These are phyloP conservation scores for Panthera tigris DNA, from an alignment of 2,113 vertebrate species.

Conservation along the genomic window DNA sequence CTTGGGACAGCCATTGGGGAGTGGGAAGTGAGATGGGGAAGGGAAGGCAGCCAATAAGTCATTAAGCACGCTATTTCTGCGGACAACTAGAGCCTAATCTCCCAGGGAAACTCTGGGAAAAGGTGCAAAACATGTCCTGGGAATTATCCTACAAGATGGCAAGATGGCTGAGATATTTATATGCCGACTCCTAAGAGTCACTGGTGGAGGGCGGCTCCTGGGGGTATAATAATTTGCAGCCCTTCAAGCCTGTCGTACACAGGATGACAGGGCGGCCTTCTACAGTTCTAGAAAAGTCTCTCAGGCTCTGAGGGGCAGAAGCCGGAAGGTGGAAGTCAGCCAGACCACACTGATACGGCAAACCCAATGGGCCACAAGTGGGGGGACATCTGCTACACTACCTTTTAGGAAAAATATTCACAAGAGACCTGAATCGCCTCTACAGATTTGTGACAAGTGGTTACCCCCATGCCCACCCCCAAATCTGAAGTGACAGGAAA, in stretches of 20 bases:
- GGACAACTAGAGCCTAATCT: background rate
- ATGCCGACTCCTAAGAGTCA: background rate
- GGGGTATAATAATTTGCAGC: background rate
- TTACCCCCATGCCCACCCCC: background rate
- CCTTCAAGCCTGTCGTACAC: background rate
- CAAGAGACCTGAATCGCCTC: background rate
- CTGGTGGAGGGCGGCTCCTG: background rate
- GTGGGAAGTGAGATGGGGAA: background rate
- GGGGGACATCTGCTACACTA: no score
- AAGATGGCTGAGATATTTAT: background rate
- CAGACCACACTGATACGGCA: background rate
- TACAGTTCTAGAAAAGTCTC: background rate
- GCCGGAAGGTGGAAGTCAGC: background rate
- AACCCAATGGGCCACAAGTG: background rate
- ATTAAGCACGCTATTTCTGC: background rate
- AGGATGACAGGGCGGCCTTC: background rate
- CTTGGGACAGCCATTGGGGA: background rate
- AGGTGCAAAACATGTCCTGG: background rate
- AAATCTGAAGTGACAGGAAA: background rate
- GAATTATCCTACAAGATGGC: background rate
- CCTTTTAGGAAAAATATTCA: background rate
- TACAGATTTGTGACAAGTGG: background rate
- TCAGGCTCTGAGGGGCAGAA: background rate
- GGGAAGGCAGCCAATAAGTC: background rate
- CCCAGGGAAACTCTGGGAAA: background rate